phyloP scores from a whole-genome alignment of 1,140 invertebrate species.

The Campoletis sonorensis region DNA sequence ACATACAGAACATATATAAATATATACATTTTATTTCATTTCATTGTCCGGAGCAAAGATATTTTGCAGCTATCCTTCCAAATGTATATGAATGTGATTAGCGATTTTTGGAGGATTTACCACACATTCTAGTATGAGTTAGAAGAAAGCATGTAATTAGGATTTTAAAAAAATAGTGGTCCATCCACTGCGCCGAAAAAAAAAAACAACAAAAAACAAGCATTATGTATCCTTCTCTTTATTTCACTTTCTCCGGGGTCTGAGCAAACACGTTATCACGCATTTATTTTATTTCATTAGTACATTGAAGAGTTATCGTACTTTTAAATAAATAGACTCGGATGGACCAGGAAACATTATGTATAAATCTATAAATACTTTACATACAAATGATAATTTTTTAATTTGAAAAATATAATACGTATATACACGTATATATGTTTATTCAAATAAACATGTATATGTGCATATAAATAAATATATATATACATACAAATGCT shows the following conservation, averaged over 20 bases:
- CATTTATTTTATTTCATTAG: background rate
- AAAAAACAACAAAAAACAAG: background rate
- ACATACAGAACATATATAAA: background rate
- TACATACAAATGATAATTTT: constrained; percentile 48
- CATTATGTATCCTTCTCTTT: background rate
- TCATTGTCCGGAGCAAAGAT: constrained; percentile 59
- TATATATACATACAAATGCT: constrained; percentile 42
- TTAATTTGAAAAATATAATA: constrained; percentile 21
- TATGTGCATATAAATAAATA: constrained; percentile 39
- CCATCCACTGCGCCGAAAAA: constrained; percentile 53
- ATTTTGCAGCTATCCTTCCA: constrained; percentile 70
- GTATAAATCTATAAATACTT: constrained; percentile 49
- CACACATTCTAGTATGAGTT: constrained; percentile 51
- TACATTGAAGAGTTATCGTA: constrained; percentile 13
- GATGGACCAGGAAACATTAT: constrained; percentile 50
- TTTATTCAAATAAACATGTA: no score
- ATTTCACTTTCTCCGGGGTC: background rate
- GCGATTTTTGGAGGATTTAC: constrained; percentile 55
- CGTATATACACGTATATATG: background rate
- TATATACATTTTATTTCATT: constrained; percentile 20
- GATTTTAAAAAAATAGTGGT: constrained; percentile 52
- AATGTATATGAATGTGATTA: constrained; percentile 57
- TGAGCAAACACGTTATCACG: background rate
- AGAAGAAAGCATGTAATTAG: constrained; percentile 48
- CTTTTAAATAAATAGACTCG: constrained; percentile 17